Conservation (phyloP, 2,797 vertebrate genomes). For the Acomys russatus region DNA sequence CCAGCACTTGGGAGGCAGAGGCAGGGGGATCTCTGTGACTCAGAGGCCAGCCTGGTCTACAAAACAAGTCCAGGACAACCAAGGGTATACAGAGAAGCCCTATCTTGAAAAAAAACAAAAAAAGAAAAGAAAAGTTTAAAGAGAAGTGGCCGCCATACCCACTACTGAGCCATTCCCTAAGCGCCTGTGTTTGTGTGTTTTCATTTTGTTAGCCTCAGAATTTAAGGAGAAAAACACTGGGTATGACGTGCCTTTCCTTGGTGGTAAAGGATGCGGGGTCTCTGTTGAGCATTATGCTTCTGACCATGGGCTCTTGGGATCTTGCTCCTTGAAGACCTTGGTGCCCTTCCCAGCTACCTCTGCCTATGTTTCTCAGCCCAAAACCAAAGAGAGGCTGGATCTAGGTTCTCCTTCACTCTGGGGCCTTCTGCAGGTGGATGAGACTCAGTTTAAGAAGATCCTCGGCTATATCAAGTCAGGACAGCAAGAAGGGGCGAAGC, state of each 20-base stretch:
- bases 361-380: neutral
- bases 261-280: neutral
- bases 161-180: neutral
- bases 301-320: neutral
- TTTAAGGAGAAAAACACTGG: conserved; percentile 14
- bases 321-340: neutral
- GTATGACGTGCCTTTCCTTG: neutral
- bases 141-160: neutral
- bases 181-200: neutral
- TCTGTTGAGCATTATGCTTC: neutral
- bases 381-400: neutral
- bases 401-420: neutral
- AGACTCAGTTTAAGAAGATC: conserved; percentile 96
- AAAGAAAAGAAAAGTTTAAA: too few relatives aligned
- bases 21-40: too few relatives aligned
- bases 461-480: conserved; percentile 95
- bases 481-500: conserved; percentile 95
- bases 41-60: too few relatives aligned
- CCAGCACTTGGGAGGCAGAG: too few relatives aligned
- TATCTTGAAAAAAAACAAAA: too few relatives aligned
- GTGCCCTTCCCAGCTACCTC: neutral
- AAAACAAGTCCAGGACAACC: too few relatives aligned
- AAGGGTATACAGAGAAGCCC: too few relatives aligned
- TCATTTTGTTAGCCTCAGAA: neutral
- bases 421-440: conserved; percentile 91